Conservation (phyloP, 2,113 vertebrate species). For the Progne subis region DNA sequence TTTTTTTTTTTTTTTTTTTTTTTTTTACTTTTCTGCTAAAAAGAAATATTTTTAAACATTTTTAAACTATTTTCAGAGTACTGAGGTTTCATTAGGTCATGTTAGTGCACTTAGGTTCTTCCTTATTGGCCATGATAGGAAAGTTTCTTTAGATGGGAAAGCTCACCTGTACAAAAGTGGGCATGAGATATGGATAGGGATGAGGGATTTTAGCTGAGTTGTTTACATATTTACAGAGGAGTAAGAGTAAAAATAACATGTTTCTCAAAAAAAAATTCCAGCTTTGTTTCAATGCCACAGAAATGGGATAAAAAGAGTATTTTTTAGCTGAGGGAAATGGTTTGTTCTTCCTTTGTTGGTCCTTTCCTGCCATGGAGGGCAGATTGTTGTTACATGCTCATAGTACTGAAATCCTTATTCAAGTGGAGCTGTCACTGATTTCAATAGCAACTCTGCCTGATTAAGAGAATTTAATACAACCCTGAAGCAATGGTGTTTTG, state of each 20-base stretch:
- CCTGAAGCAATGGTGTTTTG: constrained; percentile 27
- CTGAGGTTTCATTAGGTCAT: neutral
- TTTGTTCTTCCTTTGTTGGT: neutral
- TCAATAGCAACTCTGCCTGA: constrained; percentile 12
- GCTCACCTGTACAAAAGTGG: neutral
- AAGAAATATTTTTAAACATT: neutral
- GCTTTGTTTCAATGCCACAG: neutral
- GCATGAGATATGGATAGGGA: neutral
- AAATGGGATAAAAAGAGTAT: neutral
- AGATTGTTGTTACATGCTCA: neutral
- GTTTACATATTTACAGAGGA: neutral
- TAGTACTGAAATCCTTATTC: neutral
- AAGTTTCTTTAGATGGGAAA: neutral
- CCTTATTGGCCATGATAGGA: neutral
- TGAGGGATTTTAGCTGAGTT: neutral
- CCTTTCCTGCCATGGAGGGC: neutral
- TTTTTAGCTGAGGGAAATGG: neutral
- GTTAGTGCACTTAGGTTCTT: neutral
- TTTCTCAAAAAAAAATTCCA: neutral
- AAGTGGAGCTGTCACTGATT: constrained; percentile 34
- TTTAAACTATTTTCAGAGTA: neutral
- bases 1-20: no score
- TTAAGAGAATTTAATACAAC: constrained; percentile 24
- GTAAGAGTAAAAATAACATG: neutral
- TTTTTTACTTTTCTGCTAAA: neutral